Evolutionary conservation across 2,888 invertebrate species (phyloP), one percentile per base, ranked within the genome.

Genomic region (Seira sanloemensis): DNA sequence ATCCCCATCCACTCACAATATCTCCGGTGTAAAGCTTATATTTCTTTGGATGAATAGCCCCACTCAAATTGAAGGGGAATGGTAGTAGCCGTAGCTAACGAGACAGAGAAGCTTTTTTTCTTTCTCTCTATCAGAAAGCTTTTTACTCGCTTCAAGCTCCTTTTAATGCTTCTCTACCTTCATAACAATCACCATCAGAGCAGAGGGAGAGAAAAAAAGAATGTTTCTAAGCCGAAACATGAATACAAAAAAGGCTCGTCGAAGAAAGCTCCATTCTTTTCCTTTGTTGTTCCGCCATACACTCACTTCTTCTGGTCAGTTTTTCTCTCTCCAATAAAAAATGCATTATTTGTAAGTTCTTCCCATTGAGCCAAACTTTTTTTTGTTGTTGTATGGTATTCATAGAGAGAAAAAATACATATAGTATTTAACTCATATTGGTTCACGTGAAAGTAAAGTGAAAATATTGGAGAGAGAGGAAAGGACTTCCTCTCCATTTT

Each of bases 341-440:
- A 37, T 37, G 12, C 37, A 37, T 37, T 37, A 37, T 37, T 37
- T 37, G 37, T 37, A 37, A 37, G 37, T 37, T 37, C 37, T 37
- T 37, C 37, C 12, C 37, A 37, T 7, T 7, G 37, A n/a, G n/a
- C n/a, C 5, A 37, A 37, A 37, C 37, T 37, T 37, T 37, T 37
- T 37, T 37, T 12, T 37, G 5, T 37, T 12, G 37, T 37, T 37
- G 5, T 37, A 4, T 82, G 71, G 81, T 82, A 76, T 82, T 75
- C 75, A 82, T 82, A 76, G 74, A 76, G 81, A 82, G 37, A 37
- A 37, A 37, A 37, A 12, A 37, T 7, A 37, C 4, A 37, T 37
- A 76, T 82, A 62, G 37, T 37, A 37, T 37, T 37, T 37, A 37
- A 37, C 37, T 37, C 37, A 37, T 37, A 37, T 37, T 37, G 37